Percentiles rank a stretch among this genome's conserved stretches.
These are phyloP conservation scores for Drosophila gaucha DNA, from an alignment of 2,888 invertebrate genomes.

Conservation along the genomic window DNA sequence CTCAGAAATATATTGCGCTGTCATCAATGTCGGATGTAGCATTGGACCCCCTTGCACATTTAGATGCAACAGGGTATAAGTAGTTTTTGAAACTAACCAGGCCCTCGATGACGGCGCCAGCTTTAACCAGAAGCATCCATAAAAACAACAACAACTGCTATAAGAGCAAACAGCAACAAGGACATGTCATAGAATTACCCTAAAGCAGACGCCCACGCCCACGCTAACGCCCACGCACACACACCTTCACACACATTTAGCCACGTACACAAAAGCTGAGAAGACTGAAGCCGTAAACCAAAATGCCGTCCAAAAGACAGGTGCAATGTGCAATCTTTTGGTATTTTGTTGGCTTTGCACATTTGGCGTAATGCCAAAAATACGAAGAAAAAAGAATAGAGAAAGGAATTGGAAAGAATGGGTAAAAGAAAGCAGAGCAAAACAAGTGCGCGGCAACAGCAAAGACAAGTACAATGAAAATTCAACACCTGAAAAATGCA, in stretches of 20 bases:
- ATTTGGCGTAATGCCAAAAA: conserved; percentile 82
- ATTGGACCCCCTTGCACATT: neutral
- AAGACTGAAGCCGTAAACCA: conserved; percentile 64
- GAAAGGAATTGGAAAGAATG: neutral
- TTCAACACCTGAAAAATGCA: conserved; percentile 78
- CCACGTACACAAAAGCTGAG: conserved; percentile 52
- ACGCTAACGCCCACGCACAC: conserved; percentile 18
- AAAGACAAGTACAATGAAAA: conserved; percentile 78
- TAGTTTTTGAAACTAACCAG: conserved; percentile 18
- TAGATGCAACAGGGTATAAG: conserved; percentile 12
- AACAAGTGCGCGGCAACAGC: conserved; percentile 69
- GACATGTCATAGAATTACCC: conserved; percentile 58
- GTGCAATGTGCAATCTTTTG: conserved; percentile 79
- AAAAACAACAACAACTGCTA: conserved; percentile 19
- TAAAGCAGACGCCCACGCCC: conserved; percentile 30
- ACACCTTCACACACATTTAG: conserved; percentile 6
- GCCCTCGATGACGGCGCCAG: conserved; percentile 27
- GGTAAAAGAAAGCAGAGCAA: conserved; percentile 43
- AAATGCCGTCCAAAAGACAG: conserved; percentile 69
- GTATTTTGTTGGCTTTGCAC: conserved; percentile 82
- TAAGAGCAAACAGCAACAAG: conserved; percentile 45
- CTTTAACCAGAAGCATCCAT: conserved; percentile 40
- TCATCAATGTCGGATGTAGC: neutral
- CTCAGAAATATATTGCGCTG: no score
- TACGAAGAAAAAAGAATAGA: conserved; percentile 32